Base-by-base conservation (phyloP, 2,888 invertebrate species). In the Heliconius charithonia region DNA sequence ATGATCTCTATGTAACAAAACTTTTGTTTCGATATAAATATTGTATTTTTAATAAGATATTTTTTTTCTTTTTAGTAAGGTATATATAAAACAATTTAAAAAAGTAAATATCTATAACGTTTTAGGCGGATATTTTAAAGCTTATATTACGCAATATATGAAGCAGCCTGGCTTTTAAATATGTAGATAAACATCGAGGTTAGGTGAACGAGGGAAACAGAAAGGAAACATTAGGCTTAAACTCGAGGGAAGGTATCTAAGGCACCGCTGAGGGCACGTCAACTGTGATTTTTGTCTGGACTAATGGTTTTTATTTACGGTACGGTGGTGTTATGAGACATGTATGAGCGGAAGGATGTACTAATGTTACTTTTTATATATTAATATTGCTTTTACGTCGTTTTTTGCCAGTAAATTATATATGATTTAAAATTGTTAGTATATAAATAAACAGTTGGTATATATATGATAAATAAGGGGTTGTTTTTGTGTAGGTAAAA, bases 171-270 rank as follows among this genome's bases (percentile, higher is more conserved):
- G 2, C 27, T n/a, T n/a, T 67, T 37, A 62, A 19, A 62, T 73
- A 74, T 22, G 7, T 45, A 62, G 41, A 37, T 59, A n/a, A 72
- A 56, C 22, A 13, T n/a, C 13, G 29, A 73, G 51, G 73, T 69
- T 66, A 76, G 80, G 69, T 71, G 81, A 81, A 65, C 74, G 80
- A 77, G 81, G 75, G 91, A 93, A 92, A 75, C 74, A 77, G 90
- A 76, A 81, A 82, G 81, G 93, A 93, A 93, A 93, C 93, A 93
- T 93, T 92, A 92, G 89, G 89, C 88, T 88, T 84, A 83, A 83
- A 87, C 90, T 88, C 88, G 81, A 81, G 91, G 93, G 91, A 90
- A 87, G 86, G 87, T 87, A 86, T 87, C 88, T 90, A 87, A 89
- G 86, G 85, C 85, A 89, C 89, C 89, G 83, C 85, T 84, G 85